These are phyloP conservation scores for Musca domestica DNA, from an alignment of 1,140 invertebrate species.

Conservation along the genomic window DNA sequence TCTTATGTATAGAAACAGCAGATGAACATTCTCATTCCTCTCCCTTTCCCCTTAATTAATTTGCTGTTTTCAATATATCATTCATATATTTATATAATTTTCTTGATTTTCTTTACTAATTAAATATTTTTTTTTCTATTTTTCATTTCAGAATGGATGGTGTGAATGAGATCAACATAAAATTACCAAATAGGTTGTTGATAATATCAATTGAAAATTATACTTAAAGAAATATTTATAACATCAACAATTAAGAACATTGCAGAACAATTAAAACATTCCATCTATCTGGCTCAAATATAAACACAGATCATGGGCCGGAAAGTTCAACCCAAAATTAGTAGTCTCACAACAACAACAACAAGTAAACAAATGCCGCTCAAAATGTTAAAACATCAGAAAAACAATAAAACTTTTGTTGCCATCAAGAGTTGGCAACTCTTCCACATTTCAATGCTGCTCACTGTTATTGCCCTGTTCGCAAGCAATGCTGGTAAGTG, in stretches of 20 bases:
- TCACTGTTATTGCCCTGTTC: neutral
- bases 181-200: constrained; percentile 5
- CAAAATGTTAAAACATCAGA: too few species aligned
- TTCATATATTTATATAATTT: neutral
- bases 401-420: too few species aligned
- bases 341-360: neutral
- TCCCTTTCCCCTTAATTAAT: too few species aligned
- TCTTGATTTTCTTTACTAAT: neutral
- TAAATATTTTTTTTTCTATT: too few species aligned
- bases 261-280: neutral
- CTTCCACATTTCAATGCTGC: too few species aligned
- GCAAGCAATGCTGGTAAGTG: constrained; percentile 1
- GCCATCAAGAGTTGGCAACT: too few species aligned
- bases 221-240: neutral
- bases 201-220: neutral
- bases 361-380: too few species aligned
- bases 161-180: neutral
- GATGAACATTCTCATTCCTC: too few species aligned
- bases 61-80: too few species aligned
- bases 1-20: too few species aligned
- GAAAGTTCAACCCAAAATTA: constrained; percentile 1
- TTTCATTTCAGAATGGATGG: constrained; percentile 6
- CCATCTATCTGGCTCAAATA: neutral
- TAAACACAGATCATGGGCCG: constrained; percentile 6
- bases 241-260: neutral